Percentiles rank a stretch among this genome's conserved stretches.
phyloP scores from a whole-genome alignment of 2,888 invertebrate species.

The Neuroscelio doddi region DNA sequence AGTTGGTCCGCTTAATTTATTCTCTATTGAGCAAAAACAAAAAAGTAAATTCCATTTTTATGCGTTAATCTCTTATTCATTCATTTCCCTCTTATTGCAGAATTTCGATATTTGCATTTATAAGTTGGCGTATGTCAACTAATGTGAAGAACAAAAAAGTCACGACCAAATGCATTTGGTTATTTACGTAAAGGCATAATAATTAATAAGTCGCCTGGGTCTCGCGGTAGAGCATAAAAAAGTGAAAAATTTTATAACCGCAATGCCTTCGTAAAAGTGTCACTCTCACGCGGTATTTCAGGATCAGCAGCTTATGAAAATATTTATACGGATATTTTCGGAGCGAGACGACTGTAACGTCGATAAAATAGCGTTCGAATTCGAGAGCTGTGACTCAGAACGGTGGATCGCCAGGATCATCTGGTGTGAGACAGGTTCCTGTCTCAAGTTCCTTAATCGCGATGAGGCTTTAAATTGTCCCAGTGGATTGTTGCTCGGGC shows the following conservation, averaged over 20 bases:
- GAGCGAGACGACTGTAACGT: conserved; percentile 32
- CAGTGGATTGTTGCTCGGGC: conserved; percentile 22
- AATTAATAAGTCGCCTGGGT: conserved; percentile 31
- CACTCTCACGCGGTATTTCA: conserved; percentile 34
- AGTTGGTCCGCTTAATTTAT: too few relatives aligned
- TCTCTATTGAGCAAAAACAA: neutral
- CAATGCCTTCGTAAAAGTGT: conserved; percentile 42
- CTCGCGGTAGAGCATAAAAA: conserved; percentile 21
- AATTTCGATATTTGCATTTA: conserved; percentile 22
- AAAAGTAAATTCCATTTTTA: neutral
- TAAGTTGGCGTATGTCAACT: conserved; percentile 12
- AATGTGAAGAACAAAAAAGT: conserved; percentile 3
- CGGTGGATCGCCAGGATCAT: conserved; percentile 8
- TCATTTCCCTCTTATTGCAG: conserved; percentile 5
- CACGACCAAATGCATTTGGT: conserved; percentile 5
- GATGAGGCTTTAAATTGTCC: conserved; percentile 1
- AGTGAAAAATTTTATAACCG: conserved; percentile 33
- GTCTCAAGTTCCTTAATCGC: conserved; percentile 19
- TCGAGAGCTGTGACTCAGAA: conserved; percentile 27
- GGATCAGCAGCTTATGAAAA: conserved; percentile 42
- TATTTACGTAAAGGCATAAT: conserved; percentile 25
- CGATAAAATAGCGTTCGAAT: conserved; percentile 29
- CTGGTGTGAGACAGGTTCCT: conserved; percentile 2
- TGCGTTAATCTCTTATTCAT: conserved; percentile 2
- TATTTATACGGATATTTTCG: conserved; percentile 24